A percentile compares a stretch with the other conserved stretches of the same genome.
phyloP scores from a whole-genome alignment of 1,140 invertebrate species.

The Belonocnema kinseyi region DNA sequence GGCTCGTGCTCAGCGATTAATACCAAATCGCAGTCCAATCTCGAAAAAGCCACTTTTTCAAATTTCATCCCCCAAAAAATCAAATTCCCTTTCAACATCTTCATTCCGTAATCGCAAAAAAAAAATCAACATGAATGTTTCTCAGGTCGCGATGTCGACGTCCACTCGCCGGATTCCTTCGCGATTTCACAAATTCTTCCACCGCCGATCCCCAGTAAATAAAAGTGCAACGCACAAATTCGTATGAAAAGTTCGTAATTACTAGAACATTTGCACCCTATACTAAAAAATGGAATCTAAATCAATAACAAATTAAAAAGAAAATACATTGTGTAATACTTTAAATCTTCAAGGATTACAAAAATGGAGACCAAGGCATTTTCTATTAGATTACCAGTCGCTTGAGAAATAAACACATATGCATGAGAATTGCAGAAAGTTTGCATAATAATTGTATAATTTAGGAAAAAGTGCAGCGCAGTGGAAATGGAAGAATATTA shows the following conservation, averaged over 20 bases:
- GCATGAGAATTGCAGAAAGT: too few relatives aligned
- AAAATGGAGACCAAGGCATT: too few relatives aligned
- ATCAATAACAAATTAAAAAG: too few relatives aligned
- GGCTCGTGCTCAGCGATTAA: slow-evolving; percentile 59
- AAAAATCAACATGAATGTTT: not conserved
- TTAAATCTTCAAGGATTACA: too few relatives aligned
- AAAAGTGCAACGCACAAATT: not conserved
- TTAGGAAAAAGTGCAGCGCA: too few relatives aligned
- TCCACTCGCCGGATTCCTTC: not conserved
- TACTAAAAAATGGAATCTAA: too few relatives aligned
- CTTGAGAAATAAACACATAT: too few relatives aligned
- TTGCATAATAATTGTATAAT: too few relatives aligned
- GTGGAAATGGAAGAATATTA: not conserved
- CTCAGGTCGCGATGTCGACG: not conserved
- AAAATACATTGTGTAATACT: too few relatives aligned
- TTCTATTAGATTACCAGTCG: too few relatives aligned
- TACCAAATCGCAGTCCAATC: slow-evolving; percentile 56
- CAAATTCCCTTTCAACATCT: not conserved
- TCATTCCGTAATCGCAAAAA: not conserved
- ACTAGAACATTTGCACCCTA: too few relatives aligned
- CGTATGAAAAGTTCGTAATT: too few relatives aligned
- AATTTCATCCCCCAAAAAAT: slow-evolving; percentile 20
- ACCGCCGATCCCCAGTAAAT: not conserved
- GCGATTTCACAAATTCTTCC: slow-evolving; percentile 4
- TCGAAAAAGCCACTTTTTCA: slow-evolving; percentile 32